A percentile compares a stretch with the other conserved stretches of the same genome.
phyloP scores from a whole-genome alignment of 1,140 invertebrate genomes.

The Pseudomyrmex sp. region DNA sequence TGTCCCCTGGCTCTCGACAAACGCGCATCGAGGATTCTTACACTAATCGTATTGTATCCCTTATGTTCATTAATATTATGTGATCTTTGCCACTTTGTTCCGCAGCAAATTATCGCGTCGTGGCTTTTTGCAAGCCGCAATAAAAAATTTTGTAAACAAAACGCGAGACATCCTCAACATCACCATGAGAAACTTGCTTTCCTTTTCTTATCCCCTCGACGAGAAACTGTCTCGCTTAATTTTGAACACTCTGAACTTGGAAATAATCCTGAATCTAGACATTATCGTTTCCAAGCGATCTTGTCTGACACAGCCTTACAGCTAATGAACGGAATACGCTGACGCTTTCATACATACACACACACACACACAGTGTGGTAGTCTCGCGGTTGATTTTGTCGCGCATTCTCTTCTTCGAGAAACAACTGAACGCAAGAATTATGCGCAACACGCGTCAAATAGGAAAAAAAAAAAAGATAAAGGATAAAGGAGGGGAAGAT shows the following conservation, averaged over 20 bases:
- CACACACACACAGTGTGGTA: slow-evolving; percentile 1
- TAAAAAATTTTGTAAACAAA: slow-evolving; percentile 44
- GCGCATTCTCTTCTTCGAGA: slow-evolving; percentile 37
- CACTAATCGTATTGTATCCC: slow-evolving; percentile 60
- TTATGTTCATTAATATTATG: slow-evolving; percentile 56
- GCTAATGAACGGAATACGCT: slow-evolving; percentile 59
- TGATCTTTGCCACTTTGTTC: slow-evolving; percentile 2
- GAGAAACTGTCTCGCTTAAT: slow-evolving; percentile 31
- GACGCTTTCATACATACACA: slow-evolving; percentile 1
- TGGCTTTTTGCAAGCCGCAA: neutral
- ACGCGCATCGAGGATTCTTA: slow-evolving; percentile 49
- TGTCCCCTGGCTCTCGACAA: slow-evolving; percentile 35
- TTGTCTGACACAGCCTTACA: slow-evolving; percentile 39
- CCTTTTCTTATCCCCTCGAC: neutral
- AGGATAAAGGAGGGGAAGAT: slow-evolving; percentile 17
- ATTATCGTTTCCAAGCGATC: slow-evolving; percentile 29
- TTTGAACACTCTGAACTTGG: slow-evolving; percentile 43
- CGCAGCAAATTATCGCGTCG: slow-evolving; percentile 8
- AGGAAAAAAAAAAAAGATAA: slow-evolving; percentile 1
- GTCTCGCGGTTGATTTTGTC: slow-evolving; percentile 31
- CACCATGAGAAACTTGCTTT: slow-evolving; percentile 3
- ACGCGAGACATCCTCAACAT: slow-evolving; percentile 8
- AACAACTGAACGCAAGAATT: slow-evolving; percentile 40
- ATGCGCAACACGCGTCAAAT: neutral
- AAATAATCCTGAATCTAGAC: slow-evolving; percentile 22